These are phyloP conservation scores for Drosophila percnosoma DNA, from an alignment of 2,888 invertebrate genomes.

Conservation along the genomic window DNA sequence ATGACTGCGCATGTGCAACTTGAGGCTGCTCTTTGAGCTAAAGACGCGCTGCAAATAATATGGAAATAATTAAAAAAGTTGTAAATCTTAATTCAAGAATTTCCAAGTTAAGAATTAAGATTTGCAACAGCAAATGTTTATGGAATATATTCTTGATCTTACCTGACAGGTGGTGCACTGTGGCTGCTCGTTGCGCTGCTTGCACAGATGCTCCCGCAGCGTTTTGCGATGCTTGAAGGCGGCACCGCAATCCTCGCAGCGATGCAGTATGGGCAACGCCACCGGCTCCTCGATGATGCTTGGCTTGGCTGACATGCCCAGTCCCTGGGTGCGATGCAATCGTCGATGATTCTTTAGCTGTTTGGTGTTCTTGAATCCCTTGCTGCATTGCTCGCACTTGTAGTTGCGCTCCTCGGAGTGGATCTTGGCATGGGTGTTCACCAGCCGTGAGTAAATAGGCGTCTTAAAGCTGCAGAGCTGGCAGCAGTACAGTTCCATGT, in stretches of 20 bases:
- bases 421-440: slow-evolving; percentile 91
- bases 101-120: not conserved
- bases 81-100: not conserved
- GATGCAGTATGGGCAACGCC: slow-evolving; percentile 60
- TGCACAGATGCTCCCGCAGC: slow-evolving; percentile 86
- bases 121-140: not conserved
- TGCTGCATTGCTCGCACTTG: slow-evolving; percentile 88
- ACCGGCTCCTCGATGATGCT: not conserved
- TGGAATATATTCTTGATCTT: not conserved
- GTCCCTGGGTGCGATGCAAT: slow-evolving; percentile 86
- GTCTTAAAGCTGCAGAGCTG: slow-evolving; percentile 91
- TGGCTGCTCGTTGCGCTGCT: slow-evolving; percentile 85
- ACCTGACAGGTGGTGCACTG: slow-evolving; percentile 84
- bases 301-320: slow-evolving; percentile 57
- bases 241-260: slow-evolving; percentile 85
- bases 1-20: slow-evolving; percentile 85
- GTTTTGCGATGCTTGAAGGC: slow-evolving; percentile 83
- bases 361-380: slow-evolving; percentile 91
- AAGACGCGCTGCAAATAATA: slow-evolving; percentile 57
- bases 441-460: slow-evolving; percentile 88
- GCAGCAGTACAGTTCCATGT: slow-evolving; percentile 92
- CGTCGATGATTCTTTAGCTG: slow-evolving; percentile 92
- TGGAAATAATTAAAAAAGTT: not conserved
- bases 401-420: slow-evolving; percentile 88
- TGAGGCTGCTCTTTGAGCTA: slow-evolving; percentile 86